Evolutionary conservation across 2,888 invertebrate genomes (phyloP).

Genomic region (Machimus atricapillus): DNA sequence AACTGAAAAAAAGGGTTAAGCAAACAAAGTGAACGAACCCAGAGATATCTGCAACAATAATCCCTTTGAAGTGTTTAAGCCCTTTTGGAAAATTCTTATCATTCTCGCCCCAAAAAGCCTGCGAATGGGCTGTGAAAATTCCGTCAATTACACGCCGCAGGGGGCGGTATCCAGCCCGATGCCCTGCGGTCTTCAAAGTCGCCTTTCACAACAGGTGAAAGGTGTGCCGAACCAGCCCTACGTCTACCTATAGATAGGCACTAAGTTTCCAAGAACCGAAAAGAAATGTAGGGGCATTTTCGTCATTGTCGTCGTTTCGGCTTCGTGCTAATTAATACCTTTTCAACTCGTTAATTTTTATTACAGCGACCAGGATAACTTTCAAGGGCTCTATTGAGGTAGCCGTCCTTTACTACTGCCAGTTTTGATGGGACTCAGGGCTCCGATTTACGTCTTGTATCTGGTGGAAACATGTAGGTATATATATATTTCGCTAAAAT

Average conservation of each 20-base stretch:
- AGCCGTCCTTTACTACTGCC: background rate
- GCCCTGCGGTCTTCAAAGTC: background rate
- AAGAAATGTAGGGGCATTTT: background rate
- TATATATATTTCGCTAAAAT: background rate
- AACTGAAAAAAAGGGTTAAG: background rate
- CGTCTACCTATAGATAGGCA: background rate
- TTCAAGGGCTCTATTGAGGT: background rate
- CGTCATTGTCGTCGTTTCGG: slow-evolving; percentile 2
- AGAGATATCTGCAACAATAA: background rate
- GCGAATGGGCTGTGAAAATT: background rate
- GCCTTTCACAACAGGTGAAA: background rate
- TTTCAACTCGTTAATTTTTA: slow-evolving; percentile 34
- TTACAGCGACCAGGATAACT: background rate
- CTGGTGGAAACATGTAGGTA: background rate
- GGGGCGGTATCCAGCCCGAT: background rate
- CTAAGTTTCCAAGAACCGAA: background rate
- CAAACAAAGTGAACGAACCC: background rate
- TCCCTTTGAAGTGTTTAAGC: slow-evolving; percentile 18
- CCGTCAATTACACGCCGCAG: background rate
- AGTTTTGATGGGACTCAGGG: background rate
- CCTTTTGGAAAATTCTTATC: slow-evolving; percentile 22
- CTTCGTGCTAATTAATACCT: slow-evolving; percentile 31
- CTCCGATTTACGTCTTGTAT: background rate
- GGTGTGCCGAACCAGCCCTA: background rate
- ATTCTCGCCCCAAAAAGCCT: background rate